Percentiles rank a stretch among this genome's conserved stretches.
These are phyloP conservation scores for Ctenicera cuprea DNA, from an alignment of 2,888 invertebrate genomes.

Conservation along the genomic window DNA sequence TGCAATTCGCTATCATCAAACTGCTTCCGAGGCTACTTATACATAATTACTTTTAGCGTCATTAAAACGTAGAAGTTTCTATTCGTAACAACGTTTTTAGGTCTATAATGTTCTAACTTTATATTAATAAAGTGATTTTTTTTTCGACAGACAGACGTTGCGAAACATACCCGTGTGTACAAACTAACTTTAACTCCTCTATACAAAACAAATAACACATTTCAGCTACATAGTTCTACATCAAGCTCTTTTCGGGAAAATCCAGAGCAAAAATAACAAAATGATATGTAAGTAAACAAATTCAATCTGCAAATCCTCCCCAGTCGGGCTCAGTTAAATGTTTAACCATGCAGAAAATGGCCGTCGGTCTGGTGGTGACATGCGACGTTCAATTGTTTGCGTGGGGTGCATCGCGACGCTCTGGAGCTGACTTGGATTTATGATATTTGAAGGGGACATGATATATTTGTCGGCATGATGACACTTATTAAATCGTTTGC, in stretches of 20 bases:
- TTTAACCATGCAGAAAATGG: constrained; percentile 70
- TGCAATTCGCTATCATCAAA: no score
- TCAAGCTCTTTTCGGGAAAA: background rate
- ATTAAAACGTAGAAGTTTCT: no score
- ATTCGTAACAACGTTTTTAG: no score
- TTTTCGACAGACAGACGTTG: no score
- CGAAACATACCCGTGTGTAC: no score
- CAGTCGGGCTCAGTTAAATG: constrained; percentile 57
- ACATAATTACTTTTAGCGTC: no score
- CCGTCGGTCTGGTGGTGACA: constrained; percentile 71
- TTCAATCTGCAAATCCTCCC: constrained; percentile 49
- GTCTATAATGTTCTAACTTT: no score
- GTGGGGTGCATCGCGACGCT: constrained; percentile 57
- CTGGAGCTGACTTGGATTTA: constrained; percentile 71
- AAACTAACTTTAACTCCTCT: no score
- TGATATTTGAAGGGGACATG: constrained; percentile 65
- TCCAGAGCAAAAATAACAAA: constrained; percentile 10
- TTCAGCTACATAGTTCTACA: no score
- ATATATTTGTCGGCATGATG: constrained; percentile 70
- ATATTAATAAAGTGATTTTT: no score
- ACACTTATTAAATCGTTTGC: constrained; percentile 72
- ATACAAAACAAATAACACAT: no score
- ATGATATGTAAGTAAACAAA: constrained; percentile 43
- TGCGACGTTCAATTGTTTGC: constrained; percentile 70
- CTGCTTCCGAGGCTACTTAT: no score